Base-by-base conservation (phyloP, 2,113 vertebrate species). In the Poeciliopsis occidentalis region DNA sequence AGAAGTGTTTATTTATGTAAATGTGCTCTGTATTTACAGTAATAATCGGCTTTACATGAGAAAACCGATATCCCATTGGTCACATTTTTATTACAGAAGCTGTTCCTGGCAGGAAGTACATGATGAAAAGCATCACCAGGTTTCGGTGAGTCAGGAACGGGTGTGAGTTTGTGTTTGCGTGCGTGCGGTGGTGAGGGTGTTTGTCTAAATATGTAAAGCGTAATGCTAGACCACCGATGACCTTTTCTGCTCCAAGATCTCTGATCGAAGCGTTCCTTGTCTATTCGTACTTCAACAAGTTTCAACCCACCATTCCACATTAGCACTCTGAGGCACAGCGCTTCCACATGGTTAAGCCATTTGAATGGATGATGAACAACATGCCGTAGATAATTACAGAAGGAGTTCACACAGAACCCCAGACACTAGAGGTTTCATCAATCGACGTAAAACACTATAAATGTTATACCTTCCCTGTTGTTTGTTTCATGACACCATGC, bases 1-100 rank as follows among this genome's bases (percentile, higher is more conserved):
- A 85, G 81, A 81, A 69, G 57, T 80, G 83, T 89, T 92, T 90
- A 93, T 92, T 92, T 86, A 91, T 87, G 89, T 87, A 89, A 91
- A 91, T 85, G 73, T 6, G 8, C 78, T 69, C 77, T 67, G 88
- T 88, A 90, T 90, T 88, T 92, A 81, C 78, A 83, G 65, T 72
- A 84, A 82, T 83, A 79, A 80, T 88, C 77, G 66, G 68, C 67
- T 67, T 76, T 75, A 69, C 64, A 29, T 12, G 29, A 12, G 64
- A 44, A 37, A 13, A 71, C 65, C 19, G 77, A 31, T 4, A 31
- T 31, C 30, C 30, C 30, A 31, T 61, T 39, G 61, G 41, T 66
- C 78, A 81, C 69, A 67, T 71, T 69, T 78, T 79, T 75, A 41
- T 37, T 37, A 61, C 66, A 72, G 72, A 68, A 84, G 78, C 54